Conservation (phyloP, 2,888 invertebrate genomes). For the Tromatobia lineatoria region DNA sequence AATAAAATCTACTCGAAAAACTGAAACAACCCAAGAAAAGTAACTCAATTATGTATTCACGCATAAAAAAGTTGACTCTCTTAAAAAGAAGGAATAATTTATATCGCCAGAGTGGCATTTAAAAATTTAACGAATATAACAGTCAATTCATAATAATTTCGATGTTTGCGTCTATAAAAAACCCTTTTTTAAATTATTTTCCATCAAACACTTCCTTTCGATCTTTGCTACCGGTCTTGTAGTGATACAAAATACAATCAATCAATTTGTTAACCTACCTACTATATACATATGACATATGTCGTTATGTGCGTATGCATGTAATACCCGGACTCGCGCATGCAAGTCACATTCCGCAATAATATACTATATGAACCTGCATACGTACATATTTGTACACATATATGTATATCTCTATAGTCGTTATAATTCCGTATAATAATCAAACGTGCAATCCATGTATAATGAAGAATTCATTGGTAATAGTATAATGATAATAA, state of each 20-base stretch:
- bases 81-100: slow-evolving; percentile 9
- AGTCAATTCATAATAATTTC: slow-evolving; percentile 59
- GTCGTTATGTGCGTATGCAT: slow-evolving; percentile 83
- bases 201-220: slow-evolving; percentile 69
- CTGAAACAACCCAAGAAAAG: slow-evolving; percentile 5
- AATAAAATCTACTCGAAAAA: slow-evolving; percentile 15
- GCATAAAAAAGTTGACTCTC: slow-evolving; percentile 23
- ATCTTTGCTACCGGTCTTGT: slow-evolving; percentile 78
- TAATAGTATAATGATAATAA: slow-evolving; percentile 74
- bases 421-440: slow-evolving; percentile 69
- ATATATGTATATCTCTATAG: slow-evolving; percentile 74
- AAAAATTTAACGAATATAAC: slow-evolving; percentile 63
- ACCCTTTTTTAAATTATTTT: neutral
- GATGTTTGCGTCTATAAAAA: slow-evolving; percentile 51
- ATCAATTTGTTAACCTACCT: slow-evolving; percentile 85
- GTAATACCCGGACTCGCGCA: slow-evolving; percentile 77
- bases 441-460: slow-evolving; percentile 71
- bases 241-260: slow-evolving; percentile 84
- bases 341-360: slow-evolving; percentile 71
- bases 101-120: neutral
- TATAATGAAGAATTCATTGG: slow-evolving; percentile 67
- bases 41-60: slow-evolving; percentile 23
- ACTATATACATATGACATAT: slow-evolving; percentile 85
- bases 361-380: slow-evolving; percentile 75
- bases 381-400: slow-evolving; percentile 79